Evolutionary conservation across 2,113 vertebrate species (phyloP).

Genomic region (Struthidea cinerea): DNA sequence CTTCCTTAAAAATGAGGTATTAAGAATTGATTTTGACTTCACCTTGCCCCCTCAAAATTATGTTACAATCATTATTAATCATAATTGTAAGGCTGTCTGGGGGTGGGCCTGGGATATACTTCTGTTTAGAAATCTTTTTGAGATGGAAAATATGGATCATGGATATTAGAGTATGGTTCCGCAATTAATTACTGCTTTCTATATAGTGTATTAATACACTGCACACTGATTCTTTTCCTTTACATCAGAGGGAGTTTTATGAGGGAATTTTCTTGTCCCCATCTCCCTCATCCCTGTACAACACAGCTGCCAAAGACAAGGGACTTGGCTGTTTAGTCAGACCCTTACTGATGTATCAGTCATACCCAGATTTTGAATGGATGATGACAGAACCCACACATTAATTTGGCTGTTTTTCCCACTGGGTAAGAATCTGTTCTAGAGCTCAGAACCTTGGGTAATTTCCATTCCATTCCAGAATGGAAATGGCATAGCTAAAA

Average conservation of each 20-base stretch:
- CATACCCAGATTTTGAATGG: neutral
- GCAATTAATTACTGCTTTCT: neutral
- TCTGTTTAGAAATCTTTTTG: neutral
- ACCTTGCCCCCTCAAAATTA: neutral
- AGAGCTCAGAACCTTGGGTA: neutral
- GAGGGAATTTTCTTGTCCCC: neutral
- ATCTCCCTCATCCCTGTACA: neutral
- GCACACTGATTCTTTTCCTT: neutral
- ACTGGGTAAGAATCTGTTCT: neutral
- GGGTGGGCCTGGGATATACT: neutral
- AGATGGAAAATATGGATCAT: neutral
- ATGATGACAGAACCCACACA: neutral
- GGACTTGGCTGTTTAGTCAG: neutral
- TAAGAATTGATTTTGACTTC: neutral
- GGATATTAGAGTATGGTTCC: neutral
- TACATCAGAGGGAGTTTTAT: neutral
- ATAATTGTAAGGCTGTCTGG: neutral
- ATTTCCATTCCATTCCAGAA: neutral
- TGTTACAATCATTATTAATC: neutral
- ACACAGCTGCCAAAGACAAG: neutral
- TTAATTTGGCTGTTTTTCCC: neutral
- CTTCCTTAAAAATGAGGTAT: conserved; percentile 80
- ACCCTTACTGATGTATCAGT: neutral
- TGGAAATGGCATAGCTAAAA: neutral
- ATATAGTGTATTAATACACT: neutral